A percentile compares a stretch with the other conserved stretches of the same genome.
phyloP scores from a whole-genome alignment of 1,140 invertebrate genomes.

The Penaeus vannamei region DNA sequence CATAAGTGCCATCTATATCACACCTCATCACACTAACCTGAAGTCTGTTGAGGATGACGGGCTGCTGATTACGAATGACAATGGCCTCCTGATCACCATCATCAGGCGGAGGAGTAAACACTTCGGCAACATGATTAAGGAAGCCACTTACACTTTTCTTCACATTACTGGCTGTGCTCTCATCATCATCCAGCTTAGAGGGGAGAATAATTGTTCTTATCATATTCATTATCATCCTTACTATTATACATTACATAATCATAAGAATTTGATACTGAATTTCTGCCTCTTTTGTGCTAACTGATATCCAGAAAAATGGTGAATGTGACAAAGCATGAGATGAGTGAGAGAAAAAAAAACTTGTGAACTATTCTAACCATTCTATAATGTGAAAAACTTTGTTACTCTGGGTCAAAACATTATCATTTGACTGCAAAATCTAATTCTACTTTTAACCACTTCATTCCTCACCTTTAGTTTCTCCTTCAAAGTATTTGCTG shows the following conservation, averaged over 20 bases:
- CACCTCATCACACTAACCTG: slow-evolving; percentile 66
- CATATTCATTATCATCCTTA: neutral
- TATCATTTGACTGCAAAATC: no score
- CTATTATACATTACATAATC: no score
- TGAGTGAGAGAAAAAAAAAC: no score
- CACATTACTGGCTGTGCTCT: slow-evolving; percentile 71
- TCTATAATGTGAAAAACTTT: no score
- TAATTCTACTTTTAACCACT: no score
- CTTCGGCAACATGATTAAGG: slow-evolving; percentile 72
- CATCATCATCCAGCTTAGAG: slow-evolving; percentile 71
- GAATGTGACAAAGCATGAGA: no score
- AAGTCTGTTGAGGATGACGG: slow-evolving; percentile 69
- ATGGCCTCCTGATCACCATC: slow-evolving; percentile 70
- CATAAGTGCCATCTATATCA: no score
- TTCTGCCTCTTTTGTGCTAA: no score
- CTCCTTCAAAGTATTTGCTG: slow-evolving; percentile 71
- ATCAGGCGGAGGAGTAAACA: slow-evolving; percentile 72
- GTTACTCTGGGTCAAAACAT: no score
- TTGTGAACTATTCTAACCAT: no score
- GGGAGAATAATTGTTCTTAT: neutral
- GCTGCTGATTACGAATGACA: slow-evolving; percentile 70
- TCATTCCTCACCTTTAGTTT: slow-evolving; percentile 70
- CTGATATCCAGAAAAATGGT: no score
- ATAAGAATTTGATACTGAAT: no score
- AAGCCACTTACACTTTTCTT: slow-evolving; percentile 72